Conservation (phyloP, 2,797 vertebrate genomes). For the Alcedo quadribrachys region DNA sequence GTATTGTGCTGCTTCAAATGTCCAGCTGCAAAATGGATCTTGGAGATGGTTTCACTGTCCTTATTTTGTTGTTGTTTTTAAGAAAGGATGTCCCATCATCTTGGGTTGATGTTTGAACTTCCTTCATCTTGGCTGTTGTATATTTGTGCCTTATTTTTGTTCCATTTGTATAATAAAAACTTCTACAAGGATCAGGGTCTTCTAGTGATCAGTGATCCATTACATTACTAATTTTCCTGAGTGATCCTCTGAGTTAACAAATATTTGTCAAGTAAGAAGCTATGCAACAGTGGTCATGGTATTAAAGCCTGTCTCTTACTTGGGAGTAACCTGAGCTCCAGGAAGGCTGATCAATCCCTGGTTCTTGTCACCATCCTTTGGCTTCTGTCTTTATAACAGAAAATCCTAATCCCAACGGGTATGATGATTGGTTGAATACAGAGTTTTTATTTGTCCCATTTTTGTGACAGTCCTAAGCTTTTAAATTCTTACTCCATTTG, state of each 20-base stretch:
- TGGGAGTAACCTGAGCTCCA: background rate
- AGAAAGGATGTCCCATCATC: background rate
- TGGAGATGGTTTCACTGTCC: background rate
- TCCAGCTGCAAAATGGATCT: background rate
- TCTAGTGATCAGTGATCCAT: background rate
- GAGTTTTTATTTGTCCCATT: background rate
- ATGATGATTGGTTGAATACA: background rate
- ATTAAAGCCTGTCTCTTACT: background rate
- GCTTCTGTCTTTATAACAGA: background rate
- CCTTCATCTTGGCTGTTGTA: background rate
- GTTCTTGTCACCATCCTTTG: background rate
- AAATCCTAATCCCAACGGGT: background rate
- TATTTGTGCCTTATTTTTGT: background rate
- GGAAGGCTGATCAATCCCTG: background rate
- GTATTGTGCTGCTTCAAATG: background rate
- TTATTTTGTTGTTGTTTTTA: too few species aligned
- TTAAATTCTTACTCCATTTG: background rate
- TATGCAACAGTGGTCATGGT: background rate
- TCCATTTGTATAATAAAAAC: background rate
- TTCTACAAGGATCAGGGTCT: background rate
- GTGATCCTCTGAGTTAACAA: background rate
- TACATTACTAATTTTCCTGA: background rate
- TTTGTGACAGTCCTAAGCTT: background rate
- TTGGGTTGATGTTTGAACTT: background rate
- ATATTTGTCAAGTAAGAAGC: background rate